These are phyloP conservation scores for Brachionus calyciflorus DNA, from an alignment of 1,140 invertebrate genomes.

Conservation along the genomic window DNA sequence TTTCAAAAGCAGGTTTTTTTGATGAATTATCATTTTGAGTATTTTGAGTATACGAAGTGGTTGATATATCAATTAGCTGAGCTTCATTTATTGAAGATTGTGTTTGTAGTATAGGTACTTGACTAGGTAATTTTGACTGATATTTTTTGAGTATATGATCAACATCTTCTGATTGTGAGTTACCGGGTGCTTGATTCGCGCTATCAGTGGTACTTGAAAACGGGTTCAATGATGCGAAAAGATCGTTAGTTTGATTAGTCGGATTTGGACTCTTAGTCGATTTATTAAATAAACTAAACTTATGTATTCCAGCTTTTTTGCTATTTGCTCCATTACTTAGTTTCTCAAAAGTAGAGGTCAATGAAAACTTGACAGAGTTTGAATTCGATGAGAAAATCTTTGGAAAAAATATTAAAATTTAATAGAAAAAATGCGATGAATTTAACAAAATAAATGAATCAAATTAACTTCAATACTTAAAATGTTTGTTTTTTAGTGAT, in stretches of 20 bases:
- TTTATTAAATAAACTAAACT: constrained; percentile 11
- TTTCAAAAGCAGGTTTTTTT: constrained; percentile 47
- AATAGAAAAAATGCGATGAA: not conserved
- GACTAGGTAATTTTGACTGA: not conserved
- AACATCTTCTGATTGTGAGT: constrained; percentile 45
- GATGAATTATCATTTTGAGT: not conserved
- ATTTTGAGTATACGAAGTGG: too few species aligned
- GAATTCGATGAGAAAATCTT: constrained; percentile 33
- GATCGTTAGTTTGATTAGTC: not conserved
- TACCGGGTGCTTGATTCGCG: not conserved
- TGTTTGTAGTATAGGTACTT: not conserved
- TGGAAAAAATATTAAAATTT: not conserved
- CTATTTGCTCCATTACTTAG: not conserved
- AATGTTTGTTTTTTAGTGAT: too few species aligned
- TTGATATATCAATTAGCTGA: too few species aligned
- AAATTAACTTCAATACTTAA: too few species aligned
- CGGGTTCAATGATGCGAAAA: not conserved
- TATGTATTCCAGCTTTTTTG: constrained; percentile 1
- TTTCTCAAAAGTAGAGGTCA: constrained; percentile 11
- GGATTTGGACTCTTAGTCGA: not conserved
- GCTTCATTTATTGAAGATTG: constrained; percentile 13
- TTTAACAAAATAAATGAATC: too few species aligned
- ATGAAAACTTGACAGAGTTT: constrained; percentile 19
- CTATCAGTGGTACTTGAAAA: not conserved
- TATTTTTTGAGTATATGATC: constrained; percentile 47